Evolutionary conservation across 2,797 vertebrate genomes (phyloP), one percentile per base, ranked within the genome.

Genomic region (Xenops minutus): DNA sequence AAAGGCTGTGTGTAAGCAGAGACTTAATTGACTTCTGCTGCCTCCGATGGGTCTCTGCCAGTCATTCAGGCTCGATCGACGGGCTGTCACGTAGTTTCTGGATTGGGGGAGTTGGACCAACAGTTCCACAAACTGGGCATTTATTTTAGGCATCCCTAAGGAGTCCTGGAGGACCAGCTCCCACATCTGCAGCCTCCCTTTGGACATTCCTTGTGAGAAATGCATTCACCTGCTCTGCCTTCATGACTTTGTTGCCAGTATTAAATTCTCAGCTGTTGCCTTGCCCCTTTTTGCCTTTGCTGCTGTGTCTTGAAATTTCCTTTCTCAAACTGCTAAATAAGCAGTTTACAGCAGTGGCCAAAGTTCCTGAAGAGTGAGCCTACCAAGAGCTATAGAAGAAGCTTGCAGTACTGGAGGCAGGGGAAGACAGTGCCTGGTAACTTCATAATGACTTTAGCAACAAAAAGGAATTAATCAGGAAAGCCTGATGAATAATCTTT

Each of bases 11-110:
- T 97, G 94, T 97, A 98, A 98, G 96, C 97, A 97, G 95, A 97
- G 74, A 85, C 89, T 96, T 98, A 98, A 98, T 98, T 98, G 98
- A 97, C 98, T 98, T 98, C 98, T 99, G 98, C 98, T 98, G 98
- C 97, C 94, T 96, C 82, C 18, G 88, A 97, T 98, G 97, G 95
- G 93, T 93, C 92, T 73, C 90, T 97, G 98, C 98, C 98, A 98
- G 98, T 98, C 98, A 98, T 98, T 98, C 97, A 98, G 98, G 96
- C 96, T 72, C 86, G 72, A 95, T 97, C 34, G 32, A 94, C 34
- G 2, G 85, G 89, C 93, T 96, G 96, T 97, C 95, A 97, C 68
- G 72, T 94, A 96, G 94, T 88, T 89, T 95, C 66, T 96, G 89
- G 67, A 12, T 4, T 71, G 74, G 48, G 44, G 67, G 39, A 71